phyloP scores from a whole-genome alignment of 1,140 invertebrate genomes.

The Drosophila punjabiensis region DNA sequence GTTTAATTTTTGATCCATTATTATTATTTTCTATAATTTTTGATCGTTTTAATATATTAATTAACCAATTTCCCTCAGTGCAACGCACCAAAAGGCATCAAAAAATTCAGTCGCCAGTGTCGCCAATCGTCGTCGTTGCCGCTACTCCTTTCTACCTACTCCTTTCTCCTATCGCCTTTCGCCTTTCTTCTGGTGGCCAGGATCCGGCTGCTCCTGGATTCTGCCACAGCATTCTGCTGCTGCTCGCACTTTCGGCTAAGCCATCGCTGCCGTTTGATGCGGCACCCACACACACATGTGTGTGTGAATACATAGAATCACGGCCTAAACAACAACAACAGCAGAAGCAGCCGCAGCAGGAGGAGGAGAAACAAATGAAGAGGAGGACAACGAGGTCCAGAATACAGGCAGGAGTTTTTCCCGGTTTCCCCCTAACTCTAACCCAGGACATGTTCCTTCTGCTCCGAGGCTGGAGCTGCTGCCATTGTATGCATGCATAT shows the following conservation, averaged over 20 bases:
- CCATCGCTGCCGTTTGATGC: constrained; percentile 58
- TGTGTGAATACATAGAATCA: constrained; percentile 50
- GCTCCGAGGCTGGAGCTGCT: constrained; percentile 39
- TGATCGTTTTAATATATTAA: not conserved
- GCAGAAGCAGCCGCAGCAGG: constrained; percentile 20
- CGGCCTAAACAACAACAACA: constrained; percentile 72
- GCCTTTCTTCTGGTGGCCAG: constrained; percentile 44
- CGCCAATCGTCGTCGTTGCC: constrained; percentile 48
- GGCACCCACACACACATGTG: constrained; percentile 45
- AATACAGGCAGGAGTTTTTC: constrained; percentile 26
- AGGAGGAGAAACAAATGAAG: constrained; percentile 4
- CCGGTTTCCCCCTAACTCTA: constrained; percentile 7
- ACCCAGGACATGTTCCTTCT: constrained; percentile 20
- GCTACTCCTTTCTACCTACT: constrained; percentile 13
- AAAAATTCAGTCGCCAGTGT: constrained; percentile 49
- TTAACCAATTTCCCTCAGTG: constrained; percentile 17
- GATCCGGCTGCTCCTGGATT: constrained; percentile 23
- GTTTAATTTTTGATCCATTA: too few species aligned
- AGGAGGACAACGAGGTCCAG: constrained; percentile 19
- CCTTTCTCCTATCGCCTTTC: constrained; percentile 36
- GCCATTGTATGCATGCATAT: constrained; percentile 84
- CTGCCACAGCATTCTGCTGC: constrained; percentile 25
- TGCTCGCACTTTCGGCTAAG: constrained; percentile 75
- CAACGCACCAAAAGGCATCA: constrained; percentile 49
- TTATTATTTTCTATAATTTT: not conserved